Conservation (phyloP, 1,140 invertebrate genomes). For the Ectropis grisescens region DNA sequence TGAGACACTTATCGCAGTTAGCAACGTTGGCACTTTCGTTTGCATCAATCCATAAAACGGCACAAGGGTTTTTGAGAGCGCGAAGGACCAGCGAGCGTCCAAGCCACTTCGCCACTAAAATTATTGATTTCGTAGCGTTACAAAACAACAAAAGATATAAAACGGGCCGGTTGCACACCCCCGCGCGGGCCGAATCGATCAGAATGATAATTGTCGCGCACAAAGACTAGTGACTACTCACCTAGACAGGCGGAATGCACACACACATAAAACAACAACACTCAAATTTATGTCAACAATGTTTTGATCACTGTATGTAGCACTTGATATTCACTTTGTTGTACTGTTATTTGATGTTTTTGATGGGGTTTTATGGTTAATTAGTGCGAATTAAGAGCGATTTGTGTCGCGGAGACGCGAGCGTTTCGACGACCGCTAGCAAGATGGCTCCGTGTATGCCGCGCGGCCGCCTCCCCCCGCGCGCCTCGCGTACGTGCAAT, state of each 20-base stretch:
- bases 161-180: conserved; percentile 51
- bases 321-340: conserved; percentile 25
- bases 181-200: conserved; percentile 62
- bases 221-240: conserved; percentile 59
- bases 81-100: too few relatives aligned
- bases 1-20: too few relatives aligned
- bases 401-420: conserved; percentile 56
- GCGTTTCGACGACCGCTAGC: conserved; percentile 55
- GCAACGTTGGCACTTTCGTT: too few relatives aligned
- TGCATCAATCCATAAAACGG: too few relatives aligned
- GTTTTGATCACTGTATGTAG: conserved; percentile 21
- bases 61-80: too few relatives aligned
- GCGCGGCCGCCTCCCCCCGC: conserved; percentile 46
- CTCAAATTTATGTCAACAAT: conserved; percentile 43
- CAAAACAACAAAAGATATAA: conserved; percentile 70
- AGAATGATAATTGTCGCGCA: conserved; percentile 68
- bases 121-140: conserved; percentile 64
- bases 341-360: conserved; percentile 35
- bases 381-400: conserved; percentile 59
- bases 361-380: conserved; percentile 46
- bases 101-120: conserved; percentile 49
- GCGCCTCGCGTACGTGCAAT: conserved; percentile 61
- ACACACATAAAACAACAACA: conserved; percentile 52
- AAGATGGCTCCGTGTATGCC: conserved; percentile 66
- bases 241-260: conserved; percentile 54